Evolutionary conservation across 30 jellyfish, hydroid and myxozoan genomes (phyloP).

Genomic region (Nemopilema nomurai): DNA sequence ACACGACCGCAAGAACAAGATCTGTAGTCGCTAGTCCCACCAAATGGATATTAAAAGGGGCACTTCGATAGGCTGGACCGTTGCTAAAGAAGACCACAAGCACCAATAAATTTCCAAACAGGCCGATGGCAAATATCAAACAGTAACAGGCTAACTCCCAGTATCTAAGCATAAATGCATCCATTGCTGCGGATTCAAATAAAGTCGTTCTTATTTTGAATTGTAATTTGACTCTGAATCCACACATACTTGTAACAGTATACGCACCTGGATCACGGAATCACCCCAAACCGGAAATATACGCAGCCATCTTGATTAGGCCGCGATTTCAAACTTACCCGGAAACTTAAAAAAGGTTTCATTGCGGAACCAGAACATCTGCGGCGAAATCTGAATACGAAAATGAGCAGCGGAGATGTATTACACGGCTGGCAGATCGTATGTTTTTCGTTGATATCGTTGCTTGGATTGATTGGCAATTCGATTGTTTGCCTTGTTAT

Average conservation of each 20-base stretch:
- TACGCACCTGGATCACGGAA: not conserved
- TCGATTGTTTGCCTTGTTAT: conserved; percentile 18
- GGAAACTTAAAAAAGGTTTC: not conserved
- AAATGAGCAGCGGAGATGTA: not conserved
- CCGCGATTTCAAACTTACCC: conserved; percentile 12
- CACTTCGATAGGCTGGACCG: conserved; percentile 42
- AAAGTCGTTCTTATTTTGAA: not conserved
- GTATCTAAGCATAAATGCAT: conserved; percentile 1
- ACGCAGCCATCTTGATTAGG: not conserved
- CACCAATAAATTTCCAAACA: conserved; percentile 67
- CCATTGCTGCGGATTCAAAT: not conserved
- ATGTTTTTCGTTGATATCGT: conserved; percentile 13
- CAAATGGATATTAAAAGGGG: conserved; percentile 69
- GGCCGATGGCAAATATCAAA: conserved; percentile 55
- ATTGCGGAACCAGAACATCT: not conserved
- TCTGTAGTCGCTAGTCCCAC: conserved; percentile 76
- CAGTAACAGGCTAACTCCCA: conserved; percentile 83
- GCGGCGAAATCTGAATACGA: not conserved
- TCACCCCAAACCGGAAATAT: too few species aligned
- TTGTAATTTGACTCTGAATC: not conserved
- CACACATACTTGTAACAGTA: not conserved
- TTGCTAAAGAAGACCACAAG: conserved; percentile 49
- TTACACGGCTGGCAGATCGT: conserved; percentile 27
- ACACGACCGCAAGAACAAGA: conserved; percentile 34
- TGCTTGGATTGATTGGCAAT: conserved; percentile 35